Conservation (phyloP, 2,888 invertebrate genomes). For the Caenorhabditis sinica region DNA sequence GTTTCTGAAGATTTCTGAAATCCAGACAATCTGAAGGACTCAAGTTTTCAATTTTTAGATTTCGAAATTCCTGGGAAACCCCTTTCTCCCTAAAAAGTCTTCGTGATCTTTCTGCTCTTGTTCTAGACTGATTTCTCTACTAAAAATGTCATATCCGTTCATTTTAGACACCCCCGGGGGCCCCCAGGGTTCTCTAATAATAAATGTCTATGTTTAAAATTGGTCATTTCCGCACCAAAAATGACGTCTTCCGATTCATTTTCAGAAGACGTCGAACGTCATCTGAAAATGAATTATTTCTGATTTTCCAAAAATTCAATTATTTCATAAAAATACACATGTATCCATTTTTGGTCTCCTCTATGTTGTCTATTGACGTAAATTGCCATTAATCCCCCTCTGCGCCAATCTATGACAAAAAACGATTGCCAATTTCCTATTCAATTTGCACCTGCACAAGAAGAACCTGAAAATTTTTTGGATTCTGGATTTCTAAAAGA, state of each 20-base stretch:
- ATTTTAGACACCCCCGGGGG: conserved; percentile 2
- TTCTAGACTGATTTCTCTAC: not conserved
- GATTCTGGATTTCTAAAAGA: too few species aligned
- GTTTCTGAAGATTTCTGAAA: too few species aligned
- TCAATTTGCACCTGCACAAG: conserved; percentile 34
- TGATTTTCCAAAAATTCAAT: too few species aligned
- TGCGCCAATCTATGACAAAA: not conserved
- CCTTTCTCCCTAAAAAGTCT: not conserved
- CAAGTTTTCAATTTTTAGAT: too few species aligned
- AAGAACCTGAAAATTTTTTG: not conserved
- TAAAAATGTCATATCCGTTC: not conserved
- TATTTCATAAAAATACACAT: too few species aligned
- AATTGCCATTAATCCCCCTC: conserved; percentile 48
- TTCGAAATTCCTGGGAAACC: too few species aligned
- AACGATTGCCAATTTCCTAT: conserved; percentile 41
- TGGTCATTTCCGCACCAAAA: not conserved
- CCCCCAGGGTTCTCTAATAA: not conserved
- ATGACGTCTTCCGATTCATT: not conserved
- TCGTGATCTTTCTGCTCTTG: not conserved
- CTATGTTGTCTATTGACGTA: conserved; percentile 33
- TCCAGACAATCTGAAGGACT: too few species aligned
- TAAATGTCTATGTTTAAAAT: not conserved
- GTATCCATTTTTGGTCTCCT: too few species aligned
- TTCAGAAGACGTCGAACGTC: conserved; percentile 17
- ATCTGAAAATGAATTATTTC: not conserved